These are phyloP conservation scores for Tachyglossus aculeatus DNA, from an alignment of 2,797 vertebrate species.

Conservation along the genomic window DNA sequence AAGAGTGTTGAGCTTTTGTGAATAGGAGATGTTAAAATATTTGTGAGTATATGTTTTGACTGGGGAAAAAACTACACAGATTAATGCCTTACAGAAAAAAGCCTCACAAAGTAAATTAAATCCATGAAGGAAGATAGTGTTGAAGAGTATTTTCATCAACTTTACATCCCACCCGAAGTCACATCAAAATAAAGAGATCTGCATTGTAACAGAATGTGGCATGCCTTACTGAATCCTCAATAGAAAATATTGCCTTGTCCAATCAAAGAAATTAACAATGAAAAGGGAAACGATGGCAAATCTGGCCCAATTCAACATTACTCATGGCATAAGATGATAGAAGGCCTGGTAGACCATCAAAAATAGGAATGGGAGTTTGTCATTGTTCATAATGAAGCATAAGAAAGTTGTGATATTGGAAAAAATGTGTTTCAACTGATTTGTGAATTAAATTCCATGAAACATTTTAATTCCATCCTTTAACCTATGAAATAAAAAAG, in stretches of 20 bases:
- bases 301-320: background rate
- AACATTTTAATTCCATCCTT: too few species aligned
- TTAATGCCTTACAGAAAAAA: conserved; percentile 17
- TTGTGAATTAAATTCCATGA: too few species aligned
- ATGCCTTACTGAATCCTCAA: background rate
- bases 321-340: conserved; percentile 6
- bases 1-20: conserved; percentile 5
- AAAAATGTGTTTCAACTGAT: too few species aligned
- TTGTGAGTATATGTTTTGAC: conserved; percentile 26
- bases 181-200: background rate
- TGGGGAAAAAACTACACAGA: conserved; percentile 21
- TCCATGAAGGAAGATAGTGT: background rate
- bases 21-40: conserved; percentile 4
- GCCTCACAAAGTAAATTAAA: conserved; percentile 5
- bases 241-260: background rate
- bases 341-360: background rate
- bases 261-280: background rate
- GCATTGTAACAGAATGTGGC: background rate
- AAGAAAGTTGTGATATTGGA: too few species aligned
- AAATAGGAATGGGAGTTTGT: too few species aligned
- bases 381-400: too few species aligned
- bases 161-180: background rate
- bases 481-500: too few species aligned
- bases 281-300: background rate
- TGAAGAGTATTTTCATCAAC: background rate